Base-by-base conservation (phyloP, 1,140 invertebrate genomes). In the Sinella curviseta region DNA sequence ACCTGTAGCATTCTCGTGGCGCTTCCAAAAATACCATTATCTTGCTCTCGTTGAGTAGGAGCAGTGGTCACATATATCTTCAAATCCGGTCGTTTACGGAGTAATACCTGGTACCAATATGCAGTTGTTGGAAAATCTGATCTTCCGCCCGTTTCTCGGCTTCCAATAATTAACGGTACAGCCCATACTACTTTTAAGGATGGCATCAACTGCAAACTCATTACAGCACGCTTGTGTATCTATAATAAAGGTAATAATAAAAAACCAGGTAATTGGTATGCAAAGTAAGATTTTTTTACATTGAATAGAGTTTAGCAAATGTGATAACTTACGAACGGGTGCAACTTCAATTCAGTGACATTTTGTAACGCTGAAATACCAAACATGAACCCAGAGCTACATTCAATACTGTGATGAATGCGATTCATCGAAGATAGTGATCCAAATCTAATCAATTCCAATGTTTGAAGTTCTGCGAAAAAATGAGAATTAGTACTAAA, bases 371-470 rank as follows among this genome's bases (percentile, higher is more conserved):
- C 55, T 14, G 55, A 60, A n/a, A 60, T 60, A 4, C 55, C 55
- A 60, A 60, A 60, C 55, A 60, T 60, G n/a, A 60, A 60, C 3
- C 55, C 55, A 4, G 55, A 60, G n/a, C 55, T 60, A 26, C 55
- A 60, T 60, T 60, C 55, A 24, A 60, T 60, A 24, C 55, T 60
- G 24, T 60, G 55, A 60, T 60, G 55, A 60, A 60, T 60, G 3
- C 55, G 55, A 24, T 60, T 60, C 3, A 60, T 24, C 3, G 55
- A 60, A 14, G 24, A 17, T 60, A 26, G 4, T 8, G 55, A 14
- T 60, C 55, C 55, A 60, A 60, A 60, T 60, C 55, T 60, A 26
- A 60, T 60, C 24, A 60, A 60, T 26, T 60, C 55, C 55, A 60
- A 60, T 60, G 3, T 8, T 14, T 26, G 8, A 4, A 60, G 24